Percentiles rank a stretch among this genome's conserved stretches.
These are phyloP conservation scores for Scaptomyza montana DNA, from an alignment of 1,140 invertebrate genomes.

Conservation along the genomic window DNA sequence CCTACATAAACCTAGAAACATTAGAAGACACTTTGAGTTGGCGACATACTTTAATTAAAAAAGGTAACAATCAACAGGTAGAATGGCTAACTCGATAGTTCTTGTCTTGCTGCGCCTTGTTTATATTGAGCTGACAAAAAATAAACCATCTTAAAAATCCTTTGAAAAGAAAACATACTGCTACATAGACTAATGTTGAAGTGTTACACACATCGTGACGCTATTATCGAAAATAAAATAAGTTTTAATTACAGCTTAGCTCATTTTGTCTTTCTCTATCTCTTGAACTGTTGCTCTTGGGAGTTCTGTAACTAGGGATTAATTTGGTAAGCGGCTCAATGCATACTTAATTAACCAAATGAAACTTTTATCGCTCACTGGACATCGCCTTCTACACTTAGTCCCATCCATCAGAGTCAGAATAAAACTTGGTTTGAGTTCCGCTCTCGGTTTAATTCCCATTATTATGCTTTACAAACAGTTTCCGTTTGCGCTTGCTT, in stretches of 20 bases:
- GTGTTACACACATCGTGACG: no score
- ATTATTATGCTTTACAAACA: neutral
- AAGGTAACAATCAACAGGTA: no score
- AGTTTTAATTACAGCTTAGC: neutral
- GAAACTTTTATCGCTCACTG: slow-evolving; percentile 4
- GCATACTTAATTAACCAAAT: slow-evolving; percentile 71
- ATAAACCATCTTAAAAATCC: no score
- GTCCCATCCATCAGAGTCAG: neutral
- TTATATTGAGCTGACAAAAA: no score
- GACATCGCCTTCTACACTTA: neutral
- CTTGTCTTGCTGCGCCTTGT: no score
- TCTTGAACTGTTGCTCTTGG: slow-evolving; percentile 9
- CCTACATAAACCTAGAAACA: slow-evolving; percentile 14
- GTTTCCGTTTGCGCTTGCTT: neutral
- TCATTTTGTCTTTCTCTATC: neutral
- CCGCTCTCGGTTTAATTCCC: neutral
- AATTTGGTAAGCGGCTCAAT: slow-evolving; percentile 64
- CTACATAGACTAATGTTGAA: no score
- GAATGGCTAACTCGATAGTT: no score
- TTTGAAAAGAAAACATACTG: no score
- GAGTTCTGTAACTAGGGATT: slow-evolving; percentile 53
- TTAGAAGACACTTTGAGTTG: slow-evolving; percentile 14
- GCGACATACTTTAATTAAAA: slow-evolving; percentile 27
- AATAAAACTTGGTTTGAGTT: neutral
- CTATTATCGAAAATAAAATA: neutral